Base-by-base conservation (phyloP, 92 coral and sea anemone genomes). In the Phymanthus crucifer region DNA sequence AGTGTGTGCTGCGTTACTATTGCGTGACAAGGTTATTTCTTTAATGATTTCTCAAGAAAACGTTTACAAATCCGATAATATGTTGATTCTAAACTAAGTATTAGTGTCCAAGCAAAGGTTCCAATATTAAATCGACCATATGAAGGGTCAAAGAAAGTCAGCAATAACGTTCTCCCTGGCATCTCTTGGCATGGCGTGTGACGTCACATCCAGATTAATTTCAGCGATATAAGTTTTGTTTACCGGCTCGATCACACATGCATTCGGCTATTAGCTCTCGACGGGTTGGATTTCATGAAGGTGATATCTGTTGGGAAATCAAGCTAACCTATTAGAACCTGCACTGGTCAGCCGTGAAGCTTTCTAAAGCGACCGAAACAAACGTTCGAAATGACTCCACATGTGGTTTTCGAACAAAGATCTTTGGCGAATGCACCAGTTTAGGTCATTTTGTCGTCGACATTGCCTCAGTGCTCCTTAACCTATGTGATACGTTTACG, bases 161-260 rank as follows among this genome's bases (percentile, higher is more conserved):
- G 17, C 6, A 12, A 7, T 24, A 61, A 54, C 26, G 0, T 61
- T 61, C 13, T 14, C 29, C 0, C 68, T 21, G 24, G 36, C 32
- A 8, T 45, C 4, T 74, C 40, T 31, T 31, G 11, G 27, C 46
- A 1, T 23, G 21, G 16, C 43, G 10, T 16, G 89, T 85, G 89
- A 85, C 89, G 89, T 85, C 85, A 85, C 82, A 78, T 36, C 56
- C 61, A 80, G 45, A 61, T 76, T 85, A 79, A 74, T 80, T 79
- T 35, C 72, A 71, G 37, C 48, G 46, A 67, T 78, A 78, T 81
- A 83, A 66, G 76, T 54, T 48, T 80, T 66, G 69, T 85, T 77
- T 85, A 79, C 83, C 78, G 81, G 73, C 74, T 74, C n/a, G n/a
- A 45, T 73, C 84, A 75, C 81, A 75, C 79, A 85, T 80, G 83